Conservation (phyloP, 2,113 vertebrate species). For the Sus scrofa region DNA sequence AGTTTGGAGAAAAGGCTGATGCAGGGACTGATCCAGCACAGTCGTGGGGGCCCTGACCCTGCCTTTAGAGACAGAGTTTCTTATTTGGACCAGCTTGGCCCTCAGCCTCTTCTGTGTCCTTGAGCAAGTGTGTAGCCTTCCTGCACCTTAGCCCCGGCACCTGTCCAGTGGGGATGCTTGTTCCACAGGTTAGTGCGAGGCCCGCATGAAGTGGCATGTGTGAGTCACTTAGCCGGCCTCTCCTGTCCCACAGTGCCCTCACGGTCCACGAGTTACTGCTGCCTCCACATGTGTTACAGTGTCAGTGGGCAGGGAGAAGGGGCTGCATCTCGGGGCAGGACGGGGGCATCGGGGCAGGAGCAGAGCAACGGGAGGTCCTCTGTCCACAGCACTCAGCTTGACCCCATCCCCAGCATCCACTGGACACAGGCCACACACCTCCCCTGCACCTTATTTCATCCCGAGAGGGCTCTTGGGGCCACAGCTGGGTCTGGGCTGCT, state of each 20-base stretch:
- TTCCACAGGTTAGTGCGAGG: neutral
- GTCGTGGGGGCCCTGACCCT: neutral
- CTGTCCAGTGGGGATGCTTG: neutral
- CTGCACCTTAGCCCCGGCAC: neutral
- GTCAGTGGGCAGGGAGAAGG: neutral
- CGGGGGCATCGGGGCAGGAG: accelerated
- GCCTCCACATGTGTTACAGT: neutral
- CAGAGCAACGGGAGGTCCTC: neutral
- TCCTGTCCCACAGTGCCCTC: neutral
- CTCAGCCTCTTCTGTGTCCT: neutral
- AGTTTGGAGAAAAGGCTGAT: neutral
- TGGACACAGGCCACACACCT: neutral
- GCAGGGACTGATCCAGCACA: neutral
- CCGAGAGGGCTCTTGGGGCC: neutral
- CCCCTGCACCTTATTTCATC: neutral
- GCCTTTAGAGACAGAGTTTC: neutral
- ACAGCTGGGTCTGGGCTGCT: neutral
- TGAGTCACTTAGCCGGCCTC: neutral
- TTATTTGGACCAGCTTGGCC: neutral
- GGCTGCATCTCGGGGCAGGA: neutral
- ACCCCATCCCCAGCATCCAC: neutral
- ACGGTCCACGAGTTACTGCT: neutral
- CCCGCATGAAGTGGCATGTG: neutral
- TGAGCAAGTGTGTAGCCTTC: neutral
- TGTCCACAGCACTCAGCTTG: neutral